Base-by-base conservation (phyloP, 2,888 invertebrate genomes). In the Thymelicus sylvestris region DNA sequence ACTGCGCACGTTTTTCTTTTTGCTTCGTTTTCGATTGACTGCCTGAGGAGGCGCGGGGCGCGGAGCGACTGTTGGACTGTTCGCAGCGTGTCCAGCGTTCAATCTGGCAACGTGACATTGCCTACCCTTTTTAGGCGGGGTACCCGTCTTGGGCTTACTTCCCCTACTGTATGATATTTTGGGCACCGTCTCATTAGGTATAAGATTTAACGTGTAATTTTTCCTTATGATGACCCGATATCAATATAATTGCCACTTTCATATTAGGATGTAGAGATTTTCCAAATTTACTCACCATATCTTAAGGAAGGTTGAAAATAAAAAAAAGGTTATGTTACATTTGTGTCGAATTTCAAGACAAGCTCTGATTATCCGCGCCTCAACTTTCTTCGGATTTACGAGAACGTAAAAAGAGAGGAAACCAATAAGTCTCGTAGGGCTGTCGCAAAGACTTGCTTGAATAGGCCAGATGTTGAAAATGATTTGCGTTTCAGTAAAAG, bases 321-420 rank as follows among this genome's bases (percentile, higher is more conserved):
- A 73, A 74, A 41, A 41, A 74, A 72, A 71, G 71, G 62, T 71
- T 74, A 73, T 73, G 68, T 66, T 72, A 72, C 71, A 72, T 71
- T 68, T 63, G 71, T 69, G 72, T 74, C 73, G 70, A 72, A 73
- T 70, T 63, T 67, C 66, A 67, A 73, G 61, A 72, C 67, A 64
- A 71, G 63, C 50, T 69, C 60, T 72, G 60, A 71, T 73, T 73
- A 67, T 61, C 72, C 67, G 71, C 74, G 73, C 71, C 67, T 74
- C 71, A 76, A 74, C 75, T 75, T 76, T 75, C 74, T 73, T 67
- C 72, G 75, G 74, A 74, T 76, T 79, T 77, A 75, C 74, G 74
- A 74, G 75, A 75, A 73, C 76, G 79, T 79, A 80, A 81, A 83
- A 81, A 85, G 71, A 72, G 67, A 83, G 77, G 77, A 77, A 81